Conservation (phyloP, 2,113 vertebrate species). For the Papio anubis region DNA sequence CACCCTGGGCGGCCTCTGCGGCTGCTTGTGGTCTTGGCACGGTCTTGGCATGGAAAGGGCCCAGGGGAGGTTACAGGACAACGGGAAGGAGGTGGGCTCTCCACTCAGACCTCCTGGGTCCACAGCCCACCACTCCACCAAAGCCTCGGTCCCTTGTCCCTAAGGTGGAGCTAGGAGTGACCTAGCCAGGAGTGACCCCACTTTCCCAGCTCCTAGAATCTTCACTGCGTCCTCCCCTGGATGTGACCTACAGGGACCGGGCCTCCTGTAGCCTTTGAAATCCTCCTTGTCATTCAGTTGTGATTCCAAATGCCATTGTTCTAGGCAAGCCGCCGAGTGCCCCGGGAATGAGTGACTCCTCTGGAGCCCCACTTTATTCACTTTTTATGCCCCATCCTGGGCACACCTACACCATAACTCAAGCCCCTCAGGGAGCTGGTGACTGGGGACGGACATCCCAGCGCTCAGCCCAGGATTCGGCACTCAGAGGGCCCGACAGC, state of each 20-base stretch:
- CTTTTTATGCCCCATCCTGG: neutral
- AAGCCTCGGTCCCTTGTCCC: neutral
- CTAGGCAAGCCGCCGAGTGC: neutral
- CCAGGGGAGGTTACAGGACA: neutral
- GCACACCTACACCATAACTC: rapidly evolving
- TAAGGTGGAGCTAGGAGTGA: too few relatives aligned
- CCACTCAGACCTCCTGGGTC: rapidly evolving
- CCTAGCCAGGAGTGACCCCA: too few relatives aligned
- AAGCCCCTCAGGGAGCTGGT: neutral
- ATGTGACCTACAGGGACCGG: neutral
- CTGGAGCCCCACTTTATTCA: rapidly evolving
- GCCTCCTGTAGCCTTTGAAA: neutral
- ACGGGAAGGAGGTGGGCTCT: rapidly evolving
- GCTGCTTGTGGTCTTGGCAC: neutral
- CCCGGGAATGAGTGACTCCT: neutral
- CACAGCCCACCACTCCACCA: neutral
- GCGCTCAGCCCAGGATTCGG: neutral
- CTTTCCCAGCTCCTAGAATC: neutral
- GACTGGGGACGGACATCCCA: neutral
- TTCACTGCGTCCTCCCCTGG: too few relatives aligned
- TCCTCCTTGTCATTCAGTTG: neutral
- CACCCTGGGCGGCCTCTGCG: neutral
- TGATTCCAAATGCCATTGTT: neutral
- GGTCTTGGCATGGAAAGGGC: neutral
- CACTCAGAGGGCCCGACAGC: neutral